These are phyloP conservation scores for Megaleporinus macrocephalus DNA, from an alignment of 2,113 vertebrate species.

Conservation along the genomic window DNA sequence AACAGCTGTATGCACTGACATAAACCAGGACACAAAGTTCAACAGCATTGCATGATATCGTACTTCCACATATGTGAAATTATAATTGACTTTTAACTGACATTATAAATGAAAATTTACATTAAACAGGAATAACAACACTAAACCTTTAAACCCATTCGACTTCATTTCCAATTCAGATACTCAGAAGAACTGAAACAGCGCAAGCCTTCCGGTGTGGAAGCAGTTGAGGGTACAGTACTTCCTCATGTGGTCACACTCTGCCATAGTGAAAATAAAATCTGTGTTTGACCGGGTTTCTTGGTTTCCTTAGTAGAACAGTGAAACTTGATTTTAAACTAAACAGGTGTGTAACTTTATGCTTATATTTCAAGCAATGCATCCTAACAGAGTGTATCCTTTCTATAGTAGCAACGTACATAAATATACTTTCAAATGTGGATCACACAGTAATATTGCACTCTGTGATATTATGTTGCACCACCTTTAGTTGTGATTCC, in stretches of 20 bases:
- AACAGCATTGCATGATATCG: background rate
- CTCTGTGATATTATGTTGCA: too few species aligned
- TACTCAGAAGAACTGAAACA: conserved; percentile 20
- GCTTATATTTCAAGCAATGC: background rate
- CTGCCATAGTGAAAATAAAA: conserved; percentile 34
- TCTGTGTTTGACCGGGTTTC: background rate
- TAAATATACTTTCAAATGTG: background rate
- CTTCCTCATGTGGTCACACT: conserved; percentile 44
- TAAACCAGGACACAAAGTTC: background rate
- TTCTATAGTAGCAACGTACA: background rate
- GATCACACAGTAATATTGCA: too few species aligned
- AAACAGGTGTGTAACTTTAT: background rate
- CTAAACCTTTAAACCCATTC: conserved; percentile 16
- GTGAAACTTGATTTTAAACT: background rate
- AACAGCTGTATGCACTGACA: background rate
- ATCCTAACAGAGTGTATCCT: background rate
- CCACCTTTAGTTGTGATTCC: too few species aligned
- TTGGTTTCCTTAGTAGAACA: background rate
- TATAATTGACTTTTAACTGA: background rate
- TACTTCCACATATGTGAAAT: background rate
- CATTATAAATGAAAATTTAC: background rate
- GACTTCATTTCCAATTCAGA: background rate
- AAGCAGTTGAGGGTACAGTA: conserved; percentile 27
- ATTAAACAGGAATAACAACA: background rate
- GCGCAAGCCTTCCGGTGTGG: conserved; percentile 30